A percentile compares a stretch with the other conserved stretches of the same genome.
Evolutionary conservation across 2,888 invertebrate species (phyloP).

Genomic region (Drosophila aldrichi): DNA sequence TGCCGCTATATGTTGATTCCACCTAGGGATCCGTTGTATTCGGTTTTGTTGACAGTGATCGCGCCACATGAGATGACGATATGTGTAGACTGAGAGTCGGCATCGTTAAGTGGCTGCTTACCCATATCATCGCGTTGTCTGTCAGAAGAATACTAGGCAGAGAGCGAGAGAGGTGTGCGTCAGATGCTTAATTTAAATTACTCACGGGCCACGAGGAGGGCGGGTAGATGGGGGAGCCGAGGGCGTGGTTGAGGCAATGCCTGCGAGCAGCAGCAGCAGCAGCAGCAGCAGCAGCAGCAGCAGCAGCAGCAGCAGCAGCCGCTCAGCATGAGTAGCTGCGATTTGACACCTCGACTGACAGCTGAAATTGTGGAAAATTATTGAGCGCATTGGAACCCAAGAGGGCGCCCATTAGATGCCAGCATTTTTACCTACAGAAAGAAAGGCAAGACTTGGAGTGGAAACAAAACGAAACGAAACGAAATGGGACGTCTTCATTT

Average conservation of each 20-base stretch:
- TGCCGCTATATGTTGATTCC: conserved; percentile 44
- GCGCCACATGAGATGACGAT: conserved; percentile 77
- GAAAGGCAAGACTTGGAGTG: conserved; percentile 1
- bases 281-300: too few species aligned
- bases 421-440: conserved; percentile 40
- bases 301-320: conserved; percentile 26
- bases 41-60: conserved; percentile 80
- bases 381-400: conserved; percentile 82
- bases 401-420: conserved; percentile 77
- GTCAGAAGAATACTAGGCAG: conserved; percentile 50
- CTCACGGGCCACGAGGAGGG: conserved; percentile 55
- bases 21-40: conserved; percentile 68
- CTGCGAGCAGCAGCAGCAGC: conserved; percentile 39
- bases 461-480: background rate
- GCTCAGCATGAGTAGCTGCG: conserved; percentile 86
- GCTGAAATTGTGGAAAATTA: conserved; percentile 84
- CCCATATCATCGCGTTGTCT: conserved; percentile 79
- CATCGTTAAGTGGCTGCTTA: conserved; percentile 74
- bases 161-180: conserved; percentile 66
- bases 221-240: background rate
- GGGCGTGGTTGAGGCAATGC: conserved; percentile 19
- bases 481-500: conserved; percentile 61
- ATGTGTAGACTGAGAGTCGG: conserved; percentile 52
- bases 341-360: conserved; percentile 85
- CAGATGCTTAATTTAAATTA: conserved; percentile 83